Conservation (phyloP, 1,140 invertebrate genomes). For the Centruroides sculpturatus region DNA sequence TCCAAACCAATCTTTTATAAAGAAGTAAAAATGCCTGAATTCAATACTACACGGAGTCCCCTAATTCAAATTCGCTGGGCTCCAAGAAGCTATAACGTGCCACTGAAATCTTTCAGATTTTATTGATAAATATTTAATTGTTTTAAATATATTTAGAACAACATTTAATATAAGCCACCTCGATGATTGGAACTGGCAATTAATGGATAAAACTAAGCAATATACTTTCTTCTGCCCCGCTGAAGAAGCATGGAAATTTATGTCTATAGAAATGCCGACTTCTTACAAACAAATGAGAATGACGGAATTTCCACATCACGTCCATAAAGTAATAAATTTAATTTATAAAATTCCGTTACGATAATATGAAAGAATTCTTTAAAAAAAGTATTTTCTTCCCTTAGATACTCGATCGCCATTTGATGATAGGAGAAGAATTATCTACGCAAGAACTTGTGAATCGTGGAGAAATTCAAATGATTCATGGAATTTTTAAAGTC, state of each 20-base stretch:
- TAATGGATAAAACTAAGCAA: slow-evolving; percentile 41
- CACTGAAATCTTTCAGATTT: no score
- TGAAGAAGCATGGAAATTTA: slow-evolving; percentile 56
- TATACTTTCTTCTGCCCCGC: slow-evolving; percentile 86
- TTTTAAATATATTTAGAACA: neutral
- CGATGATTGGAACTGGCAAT: slow-evolving; percentile 55
- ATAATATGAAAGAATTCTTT: neutral
- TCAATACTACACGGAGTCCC: no score
- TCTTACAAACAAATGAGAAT: slow-evolving; percentile 19
- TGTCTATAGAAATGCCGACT: slow-evolving; percentile 16
- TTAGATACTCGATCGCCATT: slow-evolving; percentile 16
- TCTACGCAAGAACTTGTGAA: slow-evolving; percentile 12
- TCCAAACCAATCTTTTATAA: no score
- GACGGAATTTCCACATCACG: slow-evolving; percentile 12
- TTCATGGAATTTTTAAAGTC: slow-evolving; percentile 14
- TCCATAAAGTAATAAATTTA: slow-evolving; percentile 6
- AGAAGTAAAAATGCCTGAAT: no score
- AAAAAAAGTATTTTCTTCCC: neutral
- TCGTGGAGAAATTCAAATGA: slow-evolving; percentile 13
- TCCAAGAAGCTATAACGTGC: no score
- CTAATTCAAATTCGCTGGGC: no score
- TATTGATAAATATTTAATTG: no score
- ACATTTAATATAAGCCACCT: slow-evolving; percentile 10
- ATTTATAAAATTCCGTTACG: neutral
- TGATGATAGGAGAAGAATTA: slow-evolving; percentile 14